These are phyloP conservation scores for Muricea muricata DNA, from an alignment of 92 coral and sea anemone genomes.

Conservation along the genomic window DNA sequence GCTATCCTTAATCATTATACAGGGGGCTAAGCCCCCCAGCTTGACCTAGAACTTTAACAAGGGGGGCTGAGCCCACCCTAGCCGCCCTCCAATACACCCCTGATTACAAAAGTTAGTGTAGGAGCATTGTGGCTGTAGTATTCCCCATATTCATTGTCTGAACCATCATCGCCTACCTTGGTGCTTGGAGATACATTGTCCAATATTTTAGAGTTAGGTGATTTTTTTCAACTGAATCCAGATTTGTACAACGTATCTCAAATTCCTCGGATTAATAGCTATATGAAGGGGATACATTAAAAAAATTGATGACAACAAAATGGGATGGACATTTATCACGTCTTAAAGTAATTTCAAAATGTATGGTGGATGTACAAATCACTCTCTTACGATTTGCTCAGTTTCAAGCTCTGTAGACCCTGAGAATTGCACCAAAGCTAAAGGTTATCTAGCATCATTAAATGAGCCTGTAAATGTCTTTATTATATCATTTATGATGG, in stretches of 20 bases:
- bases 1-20: no score
- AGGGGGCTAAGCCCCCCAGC: no score
- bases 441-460: conserved; percentile 17
- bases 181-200: conserved; percentile 19
- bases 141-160: conserved; percentile 30
- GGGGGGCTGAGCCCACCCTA: no score
- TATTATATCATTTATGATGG: conserved; percentile 32
- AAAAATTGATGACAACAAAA: conserved; percentile 26
- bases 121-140: conserved; percentile 26
- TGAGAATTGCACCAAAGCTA: conserved; percentile 31
- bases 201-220: conserved; percentile 19
- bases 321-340: conserved; percentile 38
- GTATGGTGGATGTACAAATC: conserved; percentile 8
- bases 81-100: neutral
- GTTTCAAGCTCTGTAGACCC: conserved; percentile 32
- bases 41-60: no score
- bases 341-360: conserved; percentile 28
- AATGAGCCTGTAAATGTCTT: conserved; percentile 31
- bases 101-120: conserved; percentile 20
- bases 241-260: conserved; percentile 22
- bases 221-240: conserved; percentile 36
- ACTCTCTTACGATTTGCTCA: conserved; percentile 11
- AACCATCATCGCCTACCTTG: conserved; percentile 33
- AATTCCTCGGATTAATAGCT: conserved; percentile 34
- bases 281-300: conserved; percentile 32